Conservation (phyloP, 2,888 invertebrate genomes). For the Micoletzkya japonica region DNA sequence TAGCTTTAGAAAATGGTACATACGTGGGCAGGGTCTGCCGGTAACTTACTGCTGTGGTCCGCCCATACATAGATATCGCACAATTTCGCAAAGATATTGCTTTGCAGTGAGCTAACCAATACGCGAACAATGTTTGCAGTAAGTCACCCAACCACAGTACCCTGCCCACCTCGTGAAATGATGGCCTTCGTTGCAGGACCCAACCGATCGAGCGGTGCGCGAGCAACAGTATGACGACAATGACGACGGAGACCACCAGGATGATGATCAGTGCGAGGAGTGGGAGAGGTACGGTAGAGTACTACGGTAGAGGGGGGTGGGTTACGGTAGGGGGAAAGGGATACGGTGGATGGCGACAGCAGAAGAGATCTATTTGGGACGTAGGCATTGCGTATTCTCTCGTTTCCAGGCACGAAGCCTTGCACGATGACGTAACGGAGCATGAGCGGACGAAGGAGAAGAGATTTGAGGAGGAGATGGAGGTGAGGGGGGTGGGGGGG, state of each 20-base stretch:
- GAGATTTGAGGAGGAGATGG: conserved; percentile 51
- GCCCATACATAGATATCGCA: too few species aligned
- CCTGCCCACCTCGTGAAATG: background rate
- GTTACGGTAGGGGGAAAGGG: background rate
- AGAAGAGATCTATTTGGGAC: background rate
- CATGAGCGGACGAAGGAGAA: conserved; percentile 63
- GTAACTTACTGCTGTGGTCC: too few species aligned
- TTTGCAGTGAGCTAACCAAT: too few species aligned
- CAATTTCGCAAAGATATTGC: too few species aligned
- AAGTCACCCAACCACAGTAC: background rate
- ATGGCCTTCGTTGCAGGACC: conserved; percentile 30
- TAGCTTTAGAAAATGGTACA: too few species aligned
- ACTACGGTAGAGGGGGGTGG: background rate
- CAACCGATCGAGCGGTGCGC: conserved; percentile 33
- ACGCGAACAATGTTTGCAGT: too few species aligned
- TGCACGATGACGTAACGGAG: conserved; percentile 66
- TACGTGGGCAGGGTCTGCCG: too few species aligned
- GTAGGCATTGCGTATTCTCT: background rate
- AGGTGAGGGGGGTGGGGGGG: too few species aligned
- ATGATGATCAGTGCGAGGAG: conserved; percentile 50
- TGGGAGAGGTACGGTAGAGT: conserved; percentile 37
- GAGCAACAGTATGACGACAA: conserved; percentile 34
- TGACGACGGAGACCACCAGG: conserved; percentile 42
- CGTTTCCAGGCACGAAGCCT: conserved; percentile 65
- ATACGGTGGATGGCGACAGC: background rate